These are phyloP conservation scores for Lasioglossum oenotherae DNA, from an alignment of 2,888 invertebrate species.

Conservation along the genomic window DNA sequence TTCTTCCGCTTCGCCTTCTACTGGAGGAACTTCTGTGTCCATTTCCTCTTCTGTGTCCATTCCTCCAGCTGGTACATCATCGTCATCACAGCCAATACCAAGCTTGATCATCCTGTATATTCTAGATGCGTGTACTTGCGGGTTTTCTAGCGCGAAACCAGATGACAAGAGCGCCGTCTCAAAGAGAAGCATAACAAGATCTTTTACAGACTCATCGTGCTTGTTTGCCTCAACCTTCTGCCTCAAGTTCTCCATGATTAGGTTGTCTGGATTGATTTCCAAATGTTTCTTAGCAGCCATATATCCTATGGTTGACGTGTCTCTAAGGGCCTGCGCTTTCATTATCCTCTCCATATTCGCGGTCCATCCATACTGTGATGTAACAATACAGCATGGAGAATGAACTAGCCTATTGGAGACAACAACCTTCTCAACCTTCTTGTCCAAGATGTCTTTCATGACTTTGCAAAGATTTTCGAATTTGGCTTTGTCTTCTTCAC, in stretches of 20 bases:
- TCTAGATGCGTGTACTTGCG: conserved; percentile 96
- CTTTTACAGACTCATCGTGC: conserved; percentile 99
- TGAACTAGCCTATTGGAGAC: conserved; percentile 98
- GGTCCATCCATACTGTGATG: conserved; percentile 99
- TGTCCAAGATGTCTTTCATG: conserved; percentile 98
- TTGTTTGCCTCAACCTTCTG: conserved; percentile 98
- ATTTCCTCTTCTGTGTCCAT: conserved; percentile 84
- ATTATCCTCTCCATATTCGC: conserved; percentile 99
- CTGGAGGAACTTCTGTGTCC: conserved; percentile 82
- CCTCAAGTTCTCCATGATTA: conserved; percentile 95
- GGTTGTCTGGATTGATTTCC: conserved; percentile 98
- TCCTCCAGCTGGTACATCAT: conserved; percentile 90
- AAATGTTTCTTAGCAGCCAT: conserved; percentile 99
- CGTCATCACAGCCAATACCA: conserved; percentile 96
- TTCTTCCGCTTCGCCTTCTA: conserved; percentile 96
- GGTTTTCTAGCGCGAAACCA: conserved; percentile 98
- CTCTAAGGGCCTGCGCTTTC: conserved; percentile 99
- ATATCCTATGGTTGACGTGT: conserved; percentile 99
- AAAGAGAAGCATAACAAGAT: conserved; percentile 96
- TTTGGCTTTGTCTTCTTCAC: conserved; percentile 94
- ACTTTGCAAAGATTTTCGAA: conserved; percentile 93
- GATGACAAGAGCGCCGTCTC: conserved; percentile 98
- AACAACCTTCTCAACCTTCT: conserved; percentile 98
- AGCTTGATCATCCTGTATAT: conserved; percentile 99
- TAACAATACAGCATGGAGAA: conserved; percentile 99